Evolutionary conservation across 2,888 invertebrate species (phyloP).

Genomic region (Orthosia cruda): DNA sequence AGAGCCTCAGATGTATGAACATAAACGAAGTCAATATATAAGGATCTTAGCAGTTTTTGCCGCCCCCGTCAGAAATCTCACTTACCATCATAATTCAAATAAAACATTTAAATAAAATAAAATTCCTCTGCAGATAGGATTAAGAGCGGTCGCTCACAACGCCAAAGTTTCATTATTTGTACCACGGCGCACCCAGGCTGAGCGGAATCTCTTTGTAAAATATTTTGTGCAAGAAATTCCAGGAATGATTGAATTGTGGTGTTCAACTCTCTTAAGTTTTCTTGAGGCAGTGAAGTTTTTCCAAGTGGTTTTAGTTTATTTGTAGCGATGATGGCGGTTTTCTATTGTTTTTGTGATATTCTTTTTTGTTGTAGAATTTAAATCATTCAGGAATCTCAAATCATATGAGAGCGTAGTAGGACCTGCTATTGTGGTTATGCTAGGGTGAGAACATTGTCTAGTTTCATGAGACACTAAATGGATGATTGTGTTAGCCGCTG

Average conservation of each 20-base stretch:
- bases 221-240: constrained; percentile 23
- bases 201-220: constrained; percentile 7
- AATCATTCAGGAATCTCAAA: background rate
- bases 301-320: background rate
- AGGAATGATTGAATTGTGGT: constrained; percentile 35
- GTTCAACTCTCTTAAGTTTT: constrained; percentile 6
- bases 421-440: background rate
- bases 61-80: background rate
- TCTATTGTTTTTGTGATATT: too few relatives aligned
- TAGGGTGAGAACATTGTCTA: background rate
- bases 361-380: background rate
- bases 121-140: background rate
- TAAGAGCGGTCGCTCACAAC: background rate
- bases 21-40: too few relatives aligned
- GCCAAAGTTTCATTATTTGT: constrained; percentile 29
- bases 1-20: too few relatives aligned
- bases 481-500: background rate
- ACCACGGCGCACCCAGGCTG: background rate
- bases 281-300: constrained; percentile 17
- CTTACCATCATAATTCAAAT: background rate
- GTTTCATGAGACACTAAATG: too few relatives aligned
- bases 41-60: too few relatives aligned
- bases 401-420: too few relatives aligned
- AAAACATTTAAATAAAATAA: background rate
- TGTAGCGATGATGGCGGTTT: too few relatives aligned